Evolutionary conservation across 2,888 invertebrate species (phyloP), one percentile per base, ranked within the genome.

Genomic region (Aspidiotus destructor): DNA sequence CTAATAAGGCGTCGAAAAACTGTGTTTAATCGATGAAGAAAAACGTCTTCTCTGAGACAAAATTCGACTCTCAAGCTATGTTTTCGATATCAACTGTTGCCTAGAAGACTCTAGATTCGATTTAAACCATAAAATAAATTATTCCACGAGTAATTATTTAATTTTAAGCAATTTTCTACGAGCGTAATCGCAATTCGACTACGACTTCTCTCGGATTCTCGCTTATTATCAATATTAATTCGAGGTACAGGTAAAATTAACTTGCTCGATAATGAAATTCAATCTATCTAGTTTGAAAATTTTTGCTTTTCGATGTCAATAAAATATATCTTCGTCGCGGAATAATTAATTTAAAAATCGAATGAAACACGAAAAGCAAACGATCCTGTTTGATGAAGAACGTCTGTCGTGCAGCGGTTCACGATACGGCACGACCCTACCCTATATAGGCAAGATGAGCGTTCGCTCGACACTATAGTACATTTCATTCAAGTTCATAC

Each of bases 351-450:
- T 54, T 54, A 16, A 13, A 16, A 9, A 9, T 8, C 5, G 44
- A 62, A 48, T 52, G 62, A 62, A 62, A 62, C 62, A 62, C 62
- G 62, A 62, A 62, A 62, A 62, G 48, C 44, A 52, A 62, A 48
- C 28, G 28, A 48, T 44, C n/a, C 5, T 13, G 62, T 52, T 62
- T 15, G 10, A 40, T 8, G 40, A 48, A 17, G 17, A 8, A 40
- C 16, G 11, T 28, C 6, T 52, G 48, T 54, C 48, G 52, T 8
- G 15, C 62, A 40, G 7, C 48, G 44, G 55, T 62, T 62, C 52
- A 52, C 62, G 17, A 17, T 62, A 62, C 62, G 48, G 62, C 52
- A 62, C 52, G 28, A 44, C 48, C 40, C 48, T 48, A 8, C 17
- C 17, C 17, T 62, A 62, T 62, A 62, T 62, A 52, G 16, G 7